Base-by-base conservation (phyloP, 2,113 vertebrate genomes). In the Chaetorhynchus papuensis region DNA sequence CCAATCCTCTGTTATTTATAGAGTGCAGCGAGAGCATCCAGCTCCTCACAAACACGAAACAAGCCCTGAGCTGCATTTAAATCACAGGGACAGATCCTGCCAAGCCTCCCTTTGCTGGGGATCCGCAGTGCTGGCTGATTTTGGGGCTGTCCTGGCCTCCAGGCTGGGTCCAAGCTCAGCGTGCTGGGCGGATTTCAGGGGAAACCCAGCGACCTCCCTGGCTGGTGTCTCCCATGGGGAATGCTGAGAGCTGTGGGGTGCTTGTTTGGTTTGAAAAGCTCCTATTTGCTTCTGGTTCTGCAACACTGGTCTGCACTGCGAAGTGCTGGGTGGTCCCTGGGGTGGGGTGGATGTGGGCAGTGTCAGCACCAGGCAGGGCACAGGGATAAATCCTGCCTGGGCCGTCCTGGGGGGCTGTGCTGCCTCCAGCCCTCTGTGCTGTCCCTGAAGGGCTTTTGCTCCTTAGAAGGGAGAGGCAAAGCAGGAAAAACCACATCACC, bases 1-100 rank as follows among this genome's bases (percentile, higher is more conserved):
- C 84, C 90, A 81, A n/a, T 64, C 45, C 87, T 93, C 92, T 1
- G 77, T 89, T 96, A 96, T 95, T 94, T 94, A 94, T 93, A 96
- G 93, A 96, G 83, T 21, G 8, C 93, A 19, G 31, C 4, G 22
- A 89, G 93, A 94, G 89, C 91, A 84, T n/a, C 74, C 93, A 93
- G 91, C 91, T 91, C 94, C 84, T 96, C 64, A 42, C 89, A 77
- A 96, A 94, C 89, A 61, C 1, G n/a, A 45, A 89, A 61, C 64
- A 9, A 89, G 56, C 41, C 93, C 89, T 94, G 93, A 94, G 93
- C 86, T 92, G 96, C 94, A 89, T 96, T 41, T 69, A 39, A 93
- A 96, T 95, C 59, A n/a, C 64, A 3, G 89, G 94, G n/a, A 92
- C 17, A 15, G 80, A 92, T 92, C 71, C 93, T 70, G 83, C 33